A percentile compares a stretch with the other conserved stretches of the same genome.
phyloP scores from a whole-genome alignment of 2,797 vertebrate genomes.

The Microctenopoma stevenorrisi region DNA sequence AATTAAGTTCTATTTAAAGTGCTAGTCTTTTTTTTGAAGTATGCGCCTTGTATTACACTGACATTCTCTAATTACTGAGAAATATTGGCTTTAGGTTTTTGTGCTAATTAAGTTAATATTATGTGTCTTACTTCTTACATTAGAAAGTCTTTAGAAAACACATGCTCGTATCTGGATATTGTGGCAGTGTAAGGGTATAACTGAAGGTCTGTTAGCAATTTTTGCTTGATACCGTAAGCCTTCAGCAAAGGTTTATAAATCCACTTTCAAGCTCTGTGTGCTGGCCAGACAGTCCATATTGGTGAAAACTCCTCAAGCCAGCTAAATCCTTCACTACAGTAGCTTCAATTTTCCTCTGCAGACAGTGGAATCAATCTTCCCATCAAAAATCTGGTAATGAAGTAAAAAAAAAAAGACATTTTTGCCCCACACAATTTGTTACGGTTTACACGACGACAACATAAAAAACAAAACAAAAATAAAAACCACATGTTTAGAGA shows the following conservation, averaged over 20 bases:
- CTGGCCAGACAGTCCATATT: neutral
- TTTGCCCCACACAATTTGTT: neutral
- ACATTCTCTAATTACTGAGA: too few species aligned
- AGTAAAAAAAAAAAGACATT: too few species aligned
- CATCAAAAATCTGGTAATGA: neutral
- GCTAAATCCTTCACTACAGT: neutral
- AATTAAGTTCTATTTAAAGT: too few species aligned
- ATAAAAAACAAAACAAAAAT: neutral
- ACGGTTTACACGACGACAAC: neutral
- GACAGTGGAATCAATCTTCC: neutral
- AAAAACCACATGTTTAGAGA: constrained; percentile 21
- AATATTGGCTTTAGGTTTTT: too few species aligned
- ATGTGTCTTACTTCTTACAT: too few species aligned
- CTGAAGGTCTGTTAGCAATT: neutral
- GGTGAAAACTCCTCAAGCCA: neutral
- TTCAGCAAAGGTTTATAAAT: neutral
- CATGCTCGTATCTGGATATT: too few species aligned
- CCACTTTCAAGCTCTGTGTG: neutral
- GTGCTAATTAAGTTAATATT: too few species aligned
- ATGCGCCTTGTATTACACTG: too few species aligned
- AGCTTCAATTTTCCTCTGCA: neutral
- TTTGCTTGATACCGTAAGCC: neutral
- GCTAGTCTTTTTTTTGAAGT: too few species aligned
- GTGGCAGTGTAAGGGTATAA: neutral
- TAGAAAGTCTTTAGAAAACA: too few species aligned